A percentile compares a stretch with the other conserved stretches of the same genome.
Conservation (phyloP, 2,797 vertebrate species). For the Alca torda region DNA sequence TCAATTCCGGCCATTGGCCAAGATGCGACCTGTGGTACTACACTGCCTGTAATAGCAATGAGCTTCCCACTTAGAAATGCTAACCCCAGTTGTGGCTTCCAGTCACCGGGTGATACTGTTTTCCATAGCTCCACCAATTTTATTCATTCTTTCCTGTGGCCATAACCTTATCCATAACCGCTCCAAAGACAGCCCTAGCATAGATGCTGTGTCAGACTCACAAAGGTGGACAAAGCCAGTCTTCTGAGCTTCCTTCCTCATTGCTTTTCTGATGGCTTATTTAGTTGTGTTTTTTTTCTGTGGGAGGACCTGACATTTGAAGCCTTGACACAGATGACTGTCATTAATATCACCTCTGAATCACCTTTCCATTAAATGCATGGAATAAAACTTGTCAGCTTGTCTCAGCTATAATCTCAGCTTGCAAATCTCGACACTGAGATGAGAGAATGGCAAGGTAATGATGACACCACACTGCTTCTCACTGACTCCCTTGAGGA, state of each 20-base stretch:
- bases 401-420: slow-evolving; percentile 13
- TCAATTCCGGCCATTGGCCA: neutral
- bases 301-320: neutral
- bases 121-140: neutral
- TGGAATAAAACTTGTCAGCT: neutral
- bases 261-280: neutral
- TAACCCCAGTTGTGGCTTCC: neutral
- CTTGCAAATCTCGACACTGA: neutral
- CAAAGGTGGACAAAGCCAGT: neutral
- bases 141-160: neutral
- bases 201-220: neutral
- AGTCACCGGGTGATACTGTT: neutral
- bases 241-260: neutral
- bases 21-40: neutral
- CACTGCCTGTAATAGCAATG: neutral
- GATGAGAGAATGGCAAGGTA: neutral
- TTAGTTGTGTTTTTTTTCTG: neutral
- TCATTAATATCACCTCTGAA: neutral
- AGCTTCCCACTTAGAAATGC: neutral
- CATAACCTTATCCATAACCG: neutral
- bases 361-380: slow-evolving; percentile 1
- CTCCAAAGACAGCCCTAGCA: neutral
- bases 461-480: neutral
- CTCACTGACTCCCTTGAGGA: neutral
- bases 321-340: neutral